Percentiles rank a stretch among this genome's conserved stretches.
Evolutionary conservation across 1,140 invertebrate genomes (phyloP).

Genomic region (Drosophila teissieri): DNA sequence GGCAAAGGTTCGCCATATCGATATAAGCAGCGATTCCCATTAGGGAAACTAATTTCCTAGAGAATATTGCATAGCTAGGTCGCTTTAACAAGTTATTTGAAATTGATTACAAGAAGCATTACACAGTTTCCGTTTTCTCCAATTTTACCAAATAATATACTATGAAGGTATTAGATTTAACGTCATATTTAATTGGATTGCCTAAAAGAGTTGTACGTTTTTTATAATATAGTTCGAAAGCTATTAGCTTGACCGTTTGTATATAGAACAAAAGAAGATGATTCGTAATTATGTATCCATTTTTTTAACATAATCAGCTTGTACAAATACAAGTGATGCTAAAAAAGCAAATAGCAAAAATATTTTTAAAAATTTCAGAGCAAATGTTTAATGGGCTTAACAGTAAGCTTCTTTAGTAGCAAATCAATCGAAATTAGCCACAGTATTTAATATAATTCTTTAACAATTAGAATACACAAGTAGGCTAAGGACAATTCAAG

Average conservation of each 20-base stretch:
- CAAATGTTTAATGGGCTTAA: neutral
- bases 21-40: constrained; percentile 16
- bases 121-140: neutral
- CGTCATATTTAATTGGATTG: neutral
- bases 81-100: neutral
- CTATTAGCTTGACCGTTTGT: neutral
- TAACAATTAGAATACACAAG: neutral
- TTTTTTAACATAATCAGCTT: too few species aligned
- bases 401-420: too few species aligned
- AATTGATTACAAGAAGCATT: neutral
- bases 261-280: neutral
- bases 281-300: too few species aligned
- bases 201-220: neutral
- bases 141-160: neutral
- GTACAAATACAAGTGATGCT: too few species aligned
- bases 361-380: neutral
- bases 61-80: constrained; percentile 1
- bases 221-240: too few species aligned
- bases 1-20: constrained; percentile 7
- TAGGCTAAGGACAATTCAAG: neutral
- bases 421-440: neutral
- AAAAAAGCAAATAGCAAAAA: too few species aligned
- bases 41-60: constrained; percentile 14
- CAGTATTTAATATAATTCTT: constrained; percentile 20
- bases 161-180: neutral